These are phyloP conservation scores for Fissipunctia ypsillon DNA, from an alignment of 2,888 invertebrate species.

Conservation along the genomic window DNA sequence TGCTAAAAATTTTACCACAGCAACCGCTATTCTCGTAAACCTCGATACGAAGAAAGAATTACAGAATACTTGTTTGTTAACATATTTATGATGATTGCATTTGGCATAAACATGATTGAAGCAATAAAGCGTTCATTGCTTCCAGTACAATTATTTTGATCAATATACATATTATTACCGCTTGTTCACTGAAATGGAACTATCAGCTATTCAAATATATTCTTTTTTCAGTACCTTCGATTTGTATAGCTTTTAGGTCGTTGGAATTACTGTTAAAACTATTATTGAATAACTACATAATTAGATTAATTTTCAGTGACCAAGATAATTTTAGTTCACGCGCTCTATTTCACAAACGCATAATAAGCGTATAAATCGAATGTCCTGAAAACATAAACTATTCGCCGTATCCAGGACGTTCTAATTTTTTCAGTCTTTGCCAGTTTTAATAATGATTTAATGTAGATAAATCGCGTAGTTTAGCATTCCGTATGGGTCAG, in stretches of 20 bases:
- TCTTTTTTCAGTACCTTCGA: constrained; percentile 2
- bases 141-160: constrained; percentile 37
- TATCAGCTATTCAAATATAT: constrained; percentile 10
- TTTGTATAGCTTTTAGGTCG: not conserved
- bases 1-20: not conserved
- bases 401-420: constrained; percentile 39
- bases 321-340: constrained; percentile 5
- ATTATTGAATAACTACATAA: not conserved
- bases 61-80: constrained; percentile 24
- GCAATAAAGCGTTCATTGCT: constrained; percentile 45
- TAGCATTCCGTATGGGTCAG: constrained; percentile 68
- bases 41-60: constrained; percentile 16
- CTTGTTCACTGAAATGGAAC: constrained; percentile 38
- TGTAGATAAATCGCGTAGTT: constrained; percentile 58
- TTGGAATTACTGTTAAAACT: not conserved
- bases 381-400: constrained; percentile 29
- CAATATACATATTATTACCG: constrained; percentile 8
- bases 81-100: constrained; percentile 46
- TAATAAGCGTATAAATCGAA: constrained; percentile 6
- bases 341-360: constrained; percentile 37
- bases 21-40: constrained; percentile 9
- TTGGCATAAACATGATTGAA: constrained; percentile 40
- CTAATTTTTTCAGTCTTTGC: constrained; percentile 38
- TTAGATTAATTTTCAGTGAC: constrained; percentile 3
- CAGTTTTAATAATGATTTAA: constrained; percentile 44